Evolutionary conservation across 2,113 vertebrate species (phyloP).

Genomic region (Brachyistius frenatus): DNA sequence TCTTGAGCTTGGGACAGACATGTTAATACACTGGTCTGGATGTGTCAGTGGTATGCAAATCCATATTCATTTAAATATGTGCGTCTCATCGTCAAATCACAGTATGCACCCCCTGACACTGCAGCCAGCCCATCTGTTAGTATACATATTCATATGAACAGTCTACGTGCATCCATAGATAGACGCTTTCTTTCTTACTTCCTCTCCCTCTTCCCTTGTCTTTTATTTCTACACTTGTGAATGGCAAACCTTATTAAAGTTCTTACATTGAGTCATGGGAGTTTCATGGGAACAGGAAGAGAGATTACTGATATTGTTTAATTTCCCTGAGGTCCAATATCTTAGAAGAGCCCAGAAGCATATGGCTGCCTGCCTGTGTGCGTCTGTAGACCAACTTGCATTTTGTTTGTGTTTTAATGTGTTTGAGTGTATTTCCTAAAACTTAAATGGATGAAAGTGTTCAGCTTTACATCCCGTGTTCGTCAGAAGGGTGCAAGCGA

Average conservation of each 20-base stretch:
- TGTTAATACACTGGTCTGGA: slow-evolving; percentile 37
- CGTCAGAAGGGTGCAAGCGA: slow-evolving; percentile 21
- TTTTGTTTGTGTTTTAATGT: slow-evolving; percentile 38
- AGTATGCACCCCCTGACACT: slow-evolving; percentile 50
- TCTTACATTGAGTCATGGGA: slow-evolving; percentile 70
- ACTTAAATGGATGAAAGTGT: slow-evolving; percentile 11
- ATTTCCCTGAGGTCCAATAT: slow-evolving; percentile 73
- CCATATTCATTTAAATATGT: slow-evolving; percentile 67
- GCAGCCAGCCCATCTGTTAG: slow-evolving; percentile 68
- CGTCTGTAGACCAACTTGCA: slow-evolving; percentile 30
- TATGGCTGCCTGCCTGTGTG: slow-evolving; percentile 58
- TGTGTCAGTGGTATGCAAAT: slow-evolving; percentile 63
- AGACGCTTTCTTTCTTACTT: slow-evolving; percentile 14
- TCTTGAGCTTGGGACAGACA: slow-evolving; percentile 45
- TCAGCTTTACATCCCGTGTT: slow-evolving; percentile 29
- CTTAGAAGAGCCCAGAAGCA: slow-evolving; percentile 63
- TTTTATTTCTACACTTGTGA: slow-evolving; percentile 58
- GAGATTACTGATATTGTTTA: slow-evolving; percentile 79
- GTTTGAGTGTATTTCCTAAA: slow-evolving; percentile 17
- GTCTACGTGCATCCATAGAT: slow-evolving; percentile 30
- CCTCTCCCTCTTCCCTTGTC: background rate
- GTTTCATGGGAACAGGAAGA: slow-evolving; percentile 73
- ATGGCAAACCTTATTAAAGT: slow-evolving; percentile 70
- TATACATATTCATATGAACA: slow-evolving; percentile 56
- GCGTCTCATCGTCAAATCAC: slow-evolving; percentile 60